Evolutionary conservation across 1,140 invertebrate genomes (phyloP), one percentile per base, ranked within the genome.

Genomic region (Musca domestica): DNA sequence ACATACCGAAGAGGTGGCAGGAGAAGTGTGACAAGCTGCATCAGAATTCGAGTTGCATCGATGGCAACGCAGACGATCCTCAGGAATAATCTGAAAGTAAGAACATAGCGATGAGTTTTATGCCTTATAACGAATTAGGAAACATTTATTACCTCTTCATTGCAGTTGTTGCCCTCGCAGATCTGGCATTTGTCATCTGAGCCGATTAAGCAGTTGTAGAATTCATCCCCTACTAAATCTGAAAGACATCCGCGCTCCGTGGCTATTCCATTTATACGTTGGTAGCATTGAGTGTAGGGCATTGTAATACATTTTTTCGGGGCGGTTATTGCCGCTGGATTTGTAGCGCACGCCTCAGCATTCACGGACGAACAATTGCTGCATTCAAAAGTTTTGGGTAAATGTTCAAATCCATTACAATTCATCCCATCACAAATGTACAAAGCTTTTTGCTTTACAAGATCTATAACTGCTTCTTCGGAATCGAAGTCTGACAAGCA

Each of bases 251-350:
- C 78, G 7, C 78, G 70, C 1, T 67, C 49, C 1, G 78, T 80
- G 0, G 46, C 67, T 3, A 73, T 75, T 17, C 20, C n/a, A 17
- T 65, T 63, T 5, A 70, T 47, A 20, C 66, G 66, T n/a, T 66
- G 30, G 51, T 68, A 70, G 27, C 78, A 80, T 30, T 76, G 52
- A 0, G 78, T 78, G 52, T 78, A 80, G 7, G 78, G 78, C 17
- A 70, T 6, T 20, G 47, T 6, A 10, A 66, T 54, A 67, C 78
- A 80, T 14, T 30, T 47, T 0, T 64, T 68, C 10, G 66, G 14
- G 2, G 23, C 48, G 0, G 67, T 12, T 23, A 79, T 46, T 34
- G 71, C 69, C 14, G 73, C 74, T 22, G 78, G 78, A 51, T 72
- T 71, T 7, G 71, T 74, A 23, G 78, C 78, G 22, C 78, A 80